These are phyloP conservation scores for Limonius californicus DNA, from an alignment of 1,140 invertebrate genomes.

Conservation along the genomic window DNA sequence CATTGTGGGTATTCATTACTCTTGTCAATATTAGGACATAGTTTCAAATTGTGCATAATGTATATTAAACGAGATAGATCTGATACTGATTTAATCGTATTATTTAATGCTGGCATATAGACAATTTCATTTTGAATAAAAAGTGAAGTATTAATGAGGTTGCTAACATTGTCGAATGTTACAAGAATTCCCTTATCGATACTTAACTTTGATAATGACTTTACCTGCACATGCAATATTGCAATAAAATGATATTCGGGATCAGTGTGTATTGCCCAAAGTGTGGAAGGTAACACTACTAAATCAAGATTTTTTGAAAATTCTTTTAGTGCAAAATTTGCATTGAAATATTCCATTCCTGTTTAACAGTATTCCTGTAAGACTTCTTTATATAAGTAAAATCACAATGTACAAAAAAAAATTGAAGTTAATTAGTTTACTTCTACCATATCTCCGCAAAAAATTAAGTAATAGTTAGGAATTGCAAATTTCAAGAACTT, in stretches of 20 bases:
- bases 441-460: no score
- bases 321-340: not conserved
- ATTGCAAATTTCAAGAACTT: no score
- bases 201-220: conserved; percentile 9
- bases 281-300: conserved; percentile 19
- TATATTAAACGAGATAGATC: conserved; percentile 19
- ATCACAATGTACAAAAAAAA: no score
- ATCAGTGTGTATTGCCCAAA: conserved; percentile 24
- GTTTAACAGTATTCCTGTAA: no score
- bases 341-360: not conserved
- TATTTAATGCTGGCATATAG: conserved; percentile 14
- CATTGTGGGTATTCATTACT: conserved; percentile 13
- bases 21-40: conserved; percentile 17
- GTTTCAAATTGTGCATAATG: conserved; percentile 19
- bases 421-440: no score
- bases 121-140: conserved; percentile 24
- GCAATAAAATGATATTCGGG: conserved; percentile 20
- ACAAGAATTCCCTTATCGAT: conserved; percentile 23
- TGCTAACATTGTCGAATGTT: conserved; percentile 11
- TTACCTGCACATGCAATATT: conserved; percentile 18
- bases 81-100: conserved; percentile 14
- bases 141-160: conserved; percentile 16
- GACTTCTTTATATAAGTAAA: no score
- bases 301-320: conserved; percentile 19
- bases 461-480: no score